These are phyloP conservation scores for Nymphalis c-album DNA, from an alignment of 2,888 invertebrate species.

Conservation along the genomic window DNA sequence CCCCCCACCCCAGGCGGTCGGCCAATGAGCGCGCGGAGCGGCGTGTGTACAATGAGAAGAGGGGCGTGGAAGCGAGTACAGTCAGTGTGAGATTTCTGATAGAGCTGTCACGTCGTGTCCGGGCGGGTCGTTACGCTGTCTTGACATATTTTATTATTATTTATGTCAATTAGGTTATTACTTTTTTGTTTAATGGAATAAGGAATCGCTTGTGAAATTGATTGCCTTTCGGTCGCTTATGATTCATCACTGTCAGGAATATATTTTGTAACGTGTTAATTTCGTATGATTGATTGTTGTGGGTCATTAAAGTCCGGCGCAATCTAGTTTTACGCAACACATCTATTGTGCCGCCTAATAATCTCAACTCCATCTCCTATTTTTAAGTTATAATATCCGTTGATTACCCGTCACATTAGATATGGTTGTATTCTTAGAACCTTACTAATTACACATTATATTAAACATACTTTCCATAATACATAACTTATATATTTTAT, in stretches of 20 bases:
- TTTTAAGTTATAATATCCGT: slow-evolving; percentile 45
- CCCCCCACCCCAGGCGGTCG: slow-evolving; percentile 46
- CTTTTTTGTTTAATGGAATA: slow-evolving; percentile 81
- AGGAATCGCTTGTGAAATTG: slow-evolving; percentile 80
- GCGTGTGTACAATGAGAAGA: slow-evolving; percentile 44
- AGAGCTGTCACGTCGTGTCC: slow-evolving; percentile 80
- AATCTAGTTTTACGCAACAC: slow-evolving; percentile 76
- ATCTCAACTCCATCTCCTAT: slow-evolving; percentile 42
- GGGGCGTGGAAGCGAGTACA: slow-evolving; percentile 53
- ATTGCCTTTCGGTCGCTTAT: slow-evolving; percentile 78
- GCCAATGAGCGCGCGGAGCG: slow-evolving; percentile 56
- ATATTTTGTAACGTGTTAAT: slow-evolving; percentile 79
- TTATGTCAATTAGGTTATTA: slow-evolving; percentile 82
- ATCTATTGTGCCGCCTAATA: slow-evolving; percentile 58
- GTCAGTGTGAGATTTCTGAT: slow-evolving; percentile 76
- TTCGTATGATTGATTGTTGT: slow-evolving; percentile 77
- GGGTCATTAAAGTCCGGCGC: slow-evolving; percentile 64
- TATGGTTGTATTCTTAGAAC: slow-evolving; percentile 14
- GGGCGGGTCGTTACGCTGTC: slow-evolving; percentile 76
- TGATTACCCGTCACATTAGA: slow-evolving; percentile 64
- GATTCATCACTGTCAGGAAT: slow-evolving; percentile 79
- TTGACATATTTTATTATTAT: slow-evolving; percentile 82
- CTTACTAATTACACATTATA: slow-evolving; percentile 14
- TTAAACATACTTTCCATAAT: background rate
- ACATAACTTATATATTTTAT: background rate